phyloP scores from a whole-genome alignment of 2,797 vertebrate genomes.

The Gymnocypris eckloni region DNA sequence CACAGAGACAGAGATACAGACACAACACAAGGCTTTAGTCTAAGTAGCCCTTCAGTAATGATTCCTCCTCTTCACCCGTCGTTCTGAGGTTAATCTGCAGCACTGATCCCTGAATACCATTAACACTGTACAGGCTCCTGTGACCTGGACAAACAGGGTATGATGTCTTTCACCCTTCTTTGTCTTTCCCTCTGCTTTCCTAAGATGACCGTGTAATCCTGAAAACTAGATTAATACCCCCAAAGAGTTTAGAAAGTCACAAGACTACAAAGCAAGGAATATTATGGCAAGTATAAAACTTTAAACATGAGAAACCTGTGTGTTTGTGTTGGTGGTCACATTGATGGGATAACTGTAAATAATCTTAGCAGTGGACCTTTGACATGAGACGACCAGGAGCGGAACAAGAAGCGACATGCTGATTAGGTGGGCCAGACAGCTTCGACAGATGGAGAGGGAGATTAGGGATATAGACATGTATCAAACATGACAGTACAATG shows the following conservation, averaged over 20 bases:
- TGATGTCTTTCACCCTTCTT: conserved; percentile 27
- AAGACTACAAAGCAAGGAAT: conserved; percentile 35
- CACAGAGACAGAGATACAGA: conserved; percentile 42
- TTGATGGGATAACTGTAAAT: conserved; percentile 47
- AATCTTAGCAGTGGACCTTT: conserved; percentile 54
- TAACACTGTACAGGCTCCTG: conserved; percentile 39
- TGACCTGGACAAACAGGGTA: conserved; percentile 36
- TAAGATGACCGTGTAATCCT: conserved; percentile 63
- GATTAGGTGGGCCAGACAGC: conserved; percentile 72
- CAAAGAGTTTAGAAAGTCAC: conserved; percentile 58
- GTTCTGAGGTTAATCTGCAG: conserved; percentile 33
- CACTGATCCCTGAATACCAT: conserved; percentile 66
- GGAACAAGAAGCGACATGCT: conserved; percentile 47
- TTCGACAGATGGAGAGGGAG: conserved; percentile 78
- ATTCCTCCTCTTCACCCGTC: neutral
- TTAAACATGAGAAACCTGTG: conserved; percentile 52
- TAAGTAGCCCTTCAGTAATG: conserved; percentile 5
- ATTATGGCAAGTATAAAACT: neutral
- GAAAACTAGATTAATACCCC: conserved; percentile 49
- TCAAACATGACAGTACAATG: conserved; percentile 70
- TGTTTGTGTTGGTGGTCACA: conserved; percentile 17
- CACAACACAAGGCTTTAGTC: conserved; percentile 60
- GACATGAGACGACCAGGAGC: conserved; percentile 41
- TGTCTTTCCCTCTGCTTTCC: conserved; percentile 16
- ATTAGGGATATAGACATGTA: conserved; percentile 77